Conservation (phyloP, 2,888 invertebrate species). For the Ctenicera cuprea region DNA sequence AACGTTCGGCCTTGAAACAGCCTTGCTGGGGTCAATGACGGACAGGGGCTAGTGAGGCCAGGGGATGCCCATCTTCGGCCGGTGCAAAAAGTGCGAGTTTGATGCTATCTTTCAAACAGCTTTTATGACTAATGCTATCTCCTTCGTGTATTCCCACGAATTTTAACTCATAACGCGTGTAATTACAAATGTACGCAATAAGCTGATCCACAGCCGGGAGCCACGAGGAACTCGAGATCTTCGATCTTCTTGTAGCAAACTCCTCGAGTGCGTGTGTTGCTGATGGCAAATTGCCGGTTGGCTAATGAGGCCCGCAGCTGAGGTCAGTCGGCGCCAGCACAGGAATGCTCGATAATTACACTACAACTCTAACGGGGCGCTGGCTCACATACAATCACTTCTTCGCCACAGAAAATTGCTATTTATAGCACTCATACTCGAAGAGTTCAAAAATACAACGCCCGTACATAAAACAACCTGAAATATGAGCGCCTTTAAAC, state of each 20-base stretch:
- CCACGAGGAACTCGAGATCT: conserved; percentile 35
- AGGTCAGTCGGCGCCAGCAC: conserved; percentile 64
- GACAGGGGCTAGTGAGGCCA: conserved; percentile 55
- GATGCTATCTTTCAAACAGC: conserved; percentile 39
- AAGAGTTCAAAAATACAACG: conserved; percentile 46
- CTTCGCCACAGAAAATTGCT: conserved; percentile 53
- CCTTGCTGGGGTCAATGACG: conserved; percentile 71
- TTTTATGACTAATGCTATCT: conserved; percentile 40
- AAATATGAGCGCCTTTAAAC: conserved; percentile 40
- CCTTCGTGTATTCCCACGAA: conserved; percentile 42
- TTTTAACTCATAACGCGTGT: conserved; percentile 32
- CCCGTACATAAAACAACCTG: conserved; percentile 45
- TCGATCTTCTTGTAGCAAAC: conserved; percentile 41
- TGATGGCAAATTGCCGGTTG: conserved; percentile 63
- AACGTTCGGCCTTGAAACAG: conserved; percentile 73
- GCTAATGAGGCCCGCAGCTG: conserved; percentile 63
- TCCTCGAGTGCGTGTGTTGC: conserved; percentile 57
- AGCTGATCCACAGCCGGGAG: conserved; percentile 49
- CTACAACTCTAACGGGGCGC: conserved; percentile 55
- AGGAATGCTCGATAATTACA: conserved; percentile 62
- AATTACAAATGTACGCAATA: conserved; percentile 44
- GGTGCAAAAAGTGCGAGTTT: conserved; percentile 41
- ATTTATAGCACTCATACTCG: conserved; percentile 48
- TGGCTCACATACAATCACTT: conserved; percentile 54
- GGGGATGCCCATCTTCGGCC: conserved; percentile 45